Evolutionary conservation across 2,797 vertebrate genomes (phyloP), one percentile per base, ranked within the genome.

Genomic region (Lemur catta): DNA sequence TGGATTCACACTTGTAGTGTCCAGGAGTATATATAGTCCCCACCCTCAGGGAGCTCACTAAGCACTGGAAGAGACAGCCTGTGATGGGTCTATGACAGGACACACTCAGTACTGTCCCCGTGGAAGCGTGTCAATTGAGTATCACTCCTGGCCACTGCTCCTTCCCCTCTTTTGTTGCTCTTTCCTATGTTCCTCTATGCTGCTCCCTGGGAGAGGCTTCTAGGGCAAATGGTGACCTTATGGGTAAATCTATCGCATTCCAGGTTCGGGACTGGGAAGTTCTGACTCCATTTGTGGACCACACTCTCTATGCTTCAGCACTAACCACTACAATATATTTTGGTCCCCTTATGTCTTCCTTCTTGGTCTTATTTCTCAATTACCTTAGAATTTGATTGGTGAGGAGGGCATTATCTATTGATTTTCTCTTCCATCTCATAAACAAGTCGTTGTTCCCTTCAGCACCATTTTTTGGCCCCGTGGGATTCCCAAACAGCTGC

Each of bases 1-100:
- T 13, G 6, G 28, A 86, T 7, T 72, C 22, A 71, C 10, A 75
- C 10, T 63, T 1, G 22, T 41, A 67, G 22, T 4, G 24, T 15
- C 67, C 82, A 57, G n/a, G 13, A 50, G 12, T 3, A 65, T 1
- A n/a, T 3, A 26, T 0, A 50, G 46, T 14, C 2, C 24, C 7
- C 8, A 46, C 41, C 18, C 33, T 59, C 2, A 69, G 41, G 52
- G 50, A 94, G 33, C 35, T 69, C 41, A 28, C 10, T 2, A 22
- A 41, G 55, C 12, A 3, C 2, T 4, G 24, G 33, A 55, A 82
- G 81, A 69, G 6, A 28, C 15, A 46, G 55, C 33, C 26, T 1
- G 0, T 10, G 18, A 4, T 0, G 28, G 7, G 18, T 18, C 52
- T n/a, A 0, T 0, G 55, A 33, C 78, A 3, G 69, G 33, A 57